Conservation (phyloP, 2,113 vertebrate species). For the Dasypus novemcinctus region DNA sequence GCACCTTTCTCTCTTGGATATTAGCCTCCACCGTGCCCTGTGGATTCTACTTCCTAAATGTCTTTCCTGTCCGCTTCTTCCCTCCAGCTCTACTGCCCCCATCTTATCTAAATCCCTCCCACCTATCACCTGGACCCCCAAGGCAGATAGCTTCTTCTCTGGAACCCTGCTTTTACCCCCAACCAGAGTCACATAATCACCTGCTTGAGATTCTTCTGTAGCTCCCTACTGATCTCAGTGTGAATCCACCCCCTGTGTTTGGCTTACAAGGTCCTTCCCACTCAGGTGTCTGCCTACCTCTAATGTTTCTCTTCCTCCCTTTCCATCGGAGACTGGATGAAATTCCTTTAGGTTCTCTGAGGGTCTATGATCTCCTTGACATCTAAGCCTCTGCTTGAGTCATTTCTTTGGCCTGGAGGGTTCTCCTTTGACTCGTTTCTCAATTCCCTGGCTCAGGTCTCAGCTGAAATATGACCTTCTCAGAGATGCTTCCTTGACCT, state of each 20-base stretch:
- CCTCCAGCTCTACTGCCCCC: not conserved
- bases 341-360: not conserved
- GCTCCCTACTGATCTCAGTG: not conserved
- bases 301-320: not conserved
- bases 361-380: not conserved
- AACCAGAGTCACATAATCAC: not conserved
- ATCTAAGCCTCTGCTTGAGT: not conserved
- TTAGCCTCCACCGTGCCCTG: fast-evolving
- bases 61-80: not conserved
- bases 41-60: not conserved
- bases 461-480: not conserved
- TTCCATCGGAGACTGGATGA: too few relatives aligned
- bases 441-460: not conserved
- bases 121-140: not conserved
- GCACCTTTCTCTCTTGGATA: fast-evolving
- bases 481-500: not conserved
- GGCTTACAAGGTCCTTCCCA: fast-evolving
- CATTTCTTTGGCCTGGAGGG: not conserved
- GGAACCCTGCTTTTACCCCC: not conserved
- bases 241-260: fast-evolving
- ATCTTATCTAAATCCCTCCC: not conserved
- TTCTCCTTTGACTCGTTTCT: too few relatives aligned
- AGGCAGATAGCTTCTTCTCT: fast-evolving
- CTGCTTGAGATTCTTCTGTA: fast-evolving
- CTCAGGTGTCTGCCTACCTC: not conserved